phyloP scores from a whole-genome alignment of 2,113 vertebrate species.

The Neoarius graeffei region DNA sequence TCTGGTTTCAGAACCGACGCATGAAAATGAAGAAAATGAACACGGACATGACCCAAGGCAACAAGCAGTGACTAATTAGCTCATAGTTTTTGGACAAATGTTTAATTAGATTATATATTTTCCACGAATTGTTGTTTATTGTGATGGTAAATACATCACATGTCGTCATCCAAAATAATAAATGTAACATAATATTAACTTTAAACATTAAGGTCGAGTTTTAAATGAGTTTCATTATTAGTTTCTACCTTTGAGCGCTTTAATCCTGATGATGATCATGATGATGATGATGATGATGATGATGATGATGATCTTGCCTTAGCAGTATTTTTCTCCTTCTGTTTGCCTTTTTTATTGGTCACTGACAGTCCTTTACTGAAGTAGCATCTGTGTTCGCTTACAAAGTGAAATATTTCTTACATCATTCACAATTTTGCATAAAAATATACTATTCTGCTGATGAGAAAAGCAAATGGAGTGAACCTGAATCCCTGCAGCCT shows the following conservation, averaged over 20 bases:
- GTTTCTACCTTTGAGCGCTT: background rate
- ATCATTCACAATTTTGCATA: background rate
- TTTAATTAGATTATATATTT: background rate
- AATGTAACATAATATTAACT: background rate
- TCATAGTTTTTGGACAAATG: background rate
- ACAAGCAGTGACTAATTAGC: constrained; percentile 66
- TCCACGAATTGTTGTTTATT: background rate
- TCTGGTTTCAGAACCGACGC: constrained; percentile 88
- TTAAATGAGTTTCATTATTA: no score
- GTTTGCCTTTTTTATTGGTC: background rate
- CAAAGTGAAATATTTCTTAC: background rate
- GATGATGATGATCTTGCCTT: background rate
- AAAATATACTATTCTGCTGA: background rate
- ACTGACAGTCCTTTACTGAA: background rate
- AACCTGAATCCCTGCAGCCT: background rate
- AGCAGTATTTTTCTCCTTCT: background rate
- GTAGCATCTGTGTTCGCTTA: background rate
- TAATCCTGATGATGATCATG: background rate
- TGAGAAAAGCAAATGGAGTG: background rate
- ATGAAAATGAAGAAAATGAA: constrained; percentile 94
- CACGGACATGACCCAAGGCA: constrained; percentile 81
- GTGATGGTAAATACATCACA: background rate
- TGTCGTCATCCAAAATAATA: background rate
- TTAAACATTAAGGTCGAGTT: background rate
- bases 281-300: background rate